Conservation (phyloP, 2,797 vertebrate species). For the Orestias chungarensis region DNA sequence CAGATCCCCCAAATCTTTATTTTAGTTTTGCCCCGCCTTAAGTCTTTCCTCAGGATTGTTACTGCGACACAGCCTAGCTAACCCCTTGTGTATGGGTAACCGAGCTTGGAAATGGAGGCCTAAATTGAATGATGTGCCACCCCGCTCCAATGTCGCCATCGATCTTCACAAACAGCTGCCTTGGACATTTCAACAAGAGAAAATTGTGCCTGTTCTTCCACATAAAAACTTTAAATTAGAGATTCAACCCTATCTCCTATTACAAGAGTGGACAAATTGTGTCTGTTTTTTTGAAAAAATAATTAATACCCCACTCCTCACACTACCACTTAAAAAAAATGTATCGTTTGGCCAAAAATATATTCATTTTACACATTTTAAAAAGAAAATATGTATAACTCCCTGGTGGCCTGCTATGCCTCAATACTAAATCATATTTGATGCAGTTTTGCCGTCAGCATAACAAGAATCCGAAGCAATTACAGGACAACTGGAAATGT, state of each 20-base stretch:
- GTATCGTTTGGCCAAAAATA: not conserved
- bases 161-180: slow-evolving; percentile 13
- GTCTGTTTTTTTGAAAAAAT: not conserved
- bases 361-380: slow-evolving; percentile 1
- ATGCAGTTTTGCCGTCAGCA: slow-evolving; percentile 39
- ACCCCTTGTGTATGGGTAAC: not conserved
- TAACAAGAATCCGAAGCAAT: slow-evolving; percentile 49
- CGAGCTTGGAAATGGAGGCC: not conserved
- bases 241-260: not conserved
- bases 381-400: not conserved
- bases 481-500: slow-evolving; percentile 60
- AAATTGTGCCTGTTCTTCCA: not conserved
- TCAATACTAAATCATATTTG: slow-evolving; percentile 30
- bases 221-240: not conserved
- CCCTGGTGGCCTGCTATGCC: slow-evolving; percentile 10
- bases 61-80: not conserved
- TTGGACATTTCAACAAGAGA: not conserved
- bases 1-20: not conserved
- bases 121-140: slow-evolving; percentile 9
- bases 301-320: not conserved
- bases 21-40: not conserved
- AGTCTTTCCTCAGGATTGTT: not conserved
- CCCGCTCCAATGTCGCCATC: slow-evolving; percentile 23
- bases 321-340: not conserved
- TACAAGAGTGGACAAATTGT: not conserved